These are phyloP conservation scores for Nautilus pompilius DNA, from an alignment of 1,140 invertebrate species.

Conservation along the genomic window DNA sequence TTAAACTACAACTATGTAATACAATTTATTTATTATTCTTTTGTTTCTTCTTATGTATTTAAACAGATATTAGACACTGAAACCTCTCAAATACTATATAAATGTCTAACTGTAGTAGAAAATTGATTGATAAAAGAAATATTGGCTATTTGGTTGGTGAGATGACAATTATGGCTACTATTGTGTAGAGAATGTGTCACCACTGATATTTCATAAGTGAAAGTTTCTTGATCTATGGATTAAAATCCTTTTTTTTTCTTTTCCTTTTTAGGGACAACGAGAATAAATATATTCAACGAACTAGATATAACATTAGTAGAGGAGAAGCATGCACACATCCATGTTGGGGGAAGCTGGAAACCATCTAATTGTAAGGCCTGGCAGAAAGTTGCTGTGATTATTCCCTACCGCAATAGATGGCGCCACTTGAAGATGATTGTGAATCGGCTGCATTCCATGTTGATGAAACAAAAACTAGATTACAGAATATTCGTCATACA, in stretches of 20 bases:
- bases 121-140: too few species aligned
- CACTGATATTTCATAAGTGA: too few species aligned
- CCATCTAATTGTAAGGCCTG: conserved; percentile 71
- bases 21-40: too few species aligned
- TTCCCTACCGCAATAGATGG: conserved; percentile 53
- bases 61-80: too few species aligned
- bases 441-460: conserved; percentile 45
- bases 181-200: too few species aligned
- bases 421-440: conserved; percentile 50
- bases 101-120: too few species aligned
- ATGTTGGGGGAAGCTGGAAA: conserved; percentile 68
- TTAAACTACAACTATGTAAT: too few species aligned
- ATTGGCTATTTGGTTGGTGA: too few species aligned
- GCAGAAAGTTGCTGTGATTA: conserved; percentile 59
- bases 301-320: conserved; percentile 20
- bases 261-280: background rate
- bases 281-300: conserved; percentile 8
- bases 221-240: too few species aligned
- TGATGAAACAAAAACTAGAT: conserved; percentile 42
- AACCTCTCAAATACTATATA: too few species aligned
- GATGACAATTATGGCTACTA: too few species aligned
- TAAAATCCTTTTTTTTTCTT: background rate
- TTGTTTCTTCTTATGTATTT: too few species aligned
- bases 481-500: conserved; percentile 51
- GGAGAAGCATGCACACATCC: conserved; percentile 24